These are phyloP conservation scores for Epirrhoe tristata DNA, from an alignment of 2,888 invertebrate species.

Conservation along the genomic window DNA sequence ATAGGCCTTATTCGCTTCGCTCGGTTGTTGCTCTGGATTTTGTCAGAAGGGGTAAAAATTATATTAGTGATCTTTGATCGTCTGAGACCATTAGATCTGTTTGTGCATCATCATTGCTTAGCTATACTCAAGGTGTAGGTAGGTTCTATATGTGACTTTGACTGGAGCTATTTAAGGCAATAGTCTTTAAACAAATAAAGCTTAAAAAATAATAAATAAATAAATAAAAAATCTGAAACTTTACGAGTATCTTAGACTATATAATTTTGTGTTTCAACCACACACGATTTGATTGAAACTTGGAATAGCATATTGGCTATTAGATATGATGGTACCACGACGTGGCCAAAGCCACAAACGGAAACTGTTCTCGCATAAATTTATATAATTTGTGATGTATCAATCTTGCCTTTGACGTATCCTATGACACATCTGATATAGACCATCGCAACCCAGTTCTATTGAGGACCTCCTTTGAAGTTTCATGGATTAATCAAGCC, in stretches of 20 bases:
- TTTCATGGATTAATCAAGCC: not conserved
- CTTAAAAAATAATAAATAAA: no score
- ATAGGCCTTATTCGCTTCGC: not conserved
- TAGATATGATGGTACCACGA: no score
- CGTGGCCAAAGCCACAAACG: no score
- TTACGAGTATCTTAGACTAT: no score
- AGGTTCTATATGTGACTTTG: not conserved
- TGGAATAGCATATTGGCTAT: no score
- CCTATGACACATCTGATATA: conserved; percentile 2
- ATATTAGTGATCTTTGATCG: no score
- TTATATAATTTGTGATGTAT: not conserved
- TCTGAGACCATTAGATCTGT: not conserved
- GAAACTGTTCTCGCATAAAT: not conserved
- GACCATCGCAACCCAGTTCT: not conserved
- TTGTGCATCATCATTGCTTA: not conserved
- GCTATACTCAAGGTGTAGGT: not conserved
- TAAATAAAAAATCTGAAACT: no score
- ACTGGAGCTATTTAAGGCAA: not conserved
- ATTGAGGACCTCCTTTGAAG: not conserved
- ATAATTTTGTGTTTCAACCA: no score
- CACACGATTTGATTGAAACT: no score
- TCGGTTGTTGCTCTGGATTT: no score
- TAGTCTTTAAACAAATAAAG: conserved; percentile 39
- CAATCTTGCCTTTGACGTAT: conserved; percentile 12
- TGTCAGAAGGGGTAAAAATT: no score